Percentiles rank a stretch among this genome's conserved stretches.
Evolutionary conservation across 1,140 invertebrate species (phyloP).

Genomic region (Drosophila sechellia): DNA sequence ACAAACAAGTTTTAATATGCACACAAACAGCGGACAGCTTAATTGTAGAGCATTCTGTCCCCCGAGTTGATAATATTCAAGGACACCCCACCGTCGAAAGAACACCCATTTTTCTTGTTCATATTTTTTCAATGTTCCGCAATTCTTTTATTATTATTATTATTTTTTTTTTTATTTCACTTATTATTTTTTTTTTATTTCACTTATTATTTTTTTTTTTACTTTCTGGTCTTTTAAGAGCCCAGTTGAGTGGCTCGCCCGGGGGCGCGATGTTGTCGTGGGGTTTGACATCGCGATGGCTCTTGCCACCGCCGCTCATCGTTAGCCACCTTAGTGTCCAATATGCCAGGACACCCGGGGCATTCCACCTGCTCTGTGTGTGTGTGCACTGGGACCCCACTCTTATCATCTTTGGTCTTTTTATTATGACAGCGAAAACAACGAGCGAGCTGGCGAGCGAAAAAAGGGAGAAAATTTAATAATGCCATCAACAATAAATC

Average conservation of each 20-base stretch:
- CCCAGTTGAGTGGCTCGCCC: slow-evolving; percentile 47
- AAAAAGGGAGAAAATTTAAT: slow-evolving; percentile 71
- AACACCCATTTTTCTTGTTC: slow-evolving; percentile 14
- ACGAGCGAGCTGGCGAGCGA: slow-evolving; percentile 32
- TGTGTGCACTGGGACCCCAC: background rate
- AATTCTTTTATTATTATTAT: slow-evolving; percentile 21
- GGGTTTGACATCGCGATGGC: slow-evolving; percentile 64
- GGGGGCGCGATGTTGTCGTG: slow-evolving; percentile 68
- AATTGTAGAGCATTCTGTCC: slow-evolving; percentile 6
- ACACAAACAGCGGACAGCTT: slow-evolving; percentile 10
- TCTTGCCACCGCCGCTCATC: slow-evolving; percentile 53
- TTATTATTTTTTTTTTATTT: slow-evolving; percentile 14
- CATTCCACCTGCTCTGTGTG: slow-evolving; percentile 2
- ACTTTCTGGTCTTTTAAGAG: slow-evolving; percentile 1
- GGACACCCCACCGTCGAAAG: background rate
- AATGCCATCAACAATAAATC: slow-evolving; percentile 81
- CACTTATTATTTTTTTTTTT: no score
- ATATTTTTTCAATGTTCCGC: slow-evolving; percentile 38
- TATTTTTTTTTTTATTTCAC: slow-evolving; percentile 6
- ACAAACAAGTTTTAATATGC: background rate
- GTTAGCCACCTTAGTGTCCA: slow-evolving; percentile 61
- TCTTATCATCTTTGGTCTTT: slow-evolving; percentile 38
- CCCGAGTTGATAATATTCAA: slow-evolving; percentile 19
- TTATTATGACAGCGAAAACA: slow-evolving; percentile 70
- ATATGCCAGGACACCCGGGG: slow-evolving; percentile 41